Evolutionary conservation across 2,797 vertebrate genomes (phyloP), one percentile per base, ranked within the genome.

Genomic region (Thripadectes ignobilis): DNA sequence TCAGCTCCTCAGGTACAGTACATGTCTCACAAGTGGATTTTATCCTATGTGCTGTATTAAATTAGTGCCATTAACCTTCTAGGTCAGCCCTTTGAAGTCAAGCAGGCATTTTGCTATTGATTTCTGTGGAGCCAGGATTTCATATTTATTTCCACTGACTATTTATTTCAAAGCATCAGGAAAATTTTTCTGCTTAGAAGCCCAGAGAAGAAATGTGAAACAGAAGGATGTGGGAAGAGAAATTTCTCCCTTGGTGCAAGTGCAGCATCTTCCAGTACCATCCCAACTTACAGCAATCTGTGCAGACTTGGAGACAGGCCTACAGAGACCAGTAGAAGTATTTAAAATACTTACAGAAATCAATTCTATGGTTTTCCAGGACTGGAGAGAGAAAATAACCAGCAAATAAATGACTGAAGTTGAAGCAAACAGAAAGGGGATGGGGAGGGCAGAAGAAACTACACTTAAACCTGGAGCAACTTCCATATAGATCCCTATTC

Each of bases 31-130:
- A 51, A 95, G 72, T 80, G 85, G 66, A 75, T 96, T 89, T 94
- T 95, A 88, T 91, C 85, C 91, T 66, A 48, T 4, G 39, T 59
- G 46, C 58, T 88, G 81, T 54, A 87, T 75, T 95, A 95, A 91
- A 91, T 94, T 92, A 89, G 85, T 88, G 68, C 75, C 61, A 85
- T 94, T 95, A 95, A 95, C 87, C 89, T 85, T 78, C 65, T 51
- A 85, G 89, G 88, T 88, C 92, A 92, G 30, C 38, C 21, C 79
- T 93, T 92, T 93, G 96, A 96, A 91, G 95, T 89, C 92, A 89
- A 88, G 63, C 27, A 75, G 81, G 13, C 41, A 62, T 96, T 94
- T 95, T 93, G 62, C 58, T 83, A 83, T 96, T 94, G 91, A 94
- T 94, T 92, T 93, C 81, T 49, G 36, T n/a, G 45, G 22, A 95